phyloP scores from a whole-genome alignment of 2,888 invertebrate genomes.

The Aproaerema taeniolella region DNA sequence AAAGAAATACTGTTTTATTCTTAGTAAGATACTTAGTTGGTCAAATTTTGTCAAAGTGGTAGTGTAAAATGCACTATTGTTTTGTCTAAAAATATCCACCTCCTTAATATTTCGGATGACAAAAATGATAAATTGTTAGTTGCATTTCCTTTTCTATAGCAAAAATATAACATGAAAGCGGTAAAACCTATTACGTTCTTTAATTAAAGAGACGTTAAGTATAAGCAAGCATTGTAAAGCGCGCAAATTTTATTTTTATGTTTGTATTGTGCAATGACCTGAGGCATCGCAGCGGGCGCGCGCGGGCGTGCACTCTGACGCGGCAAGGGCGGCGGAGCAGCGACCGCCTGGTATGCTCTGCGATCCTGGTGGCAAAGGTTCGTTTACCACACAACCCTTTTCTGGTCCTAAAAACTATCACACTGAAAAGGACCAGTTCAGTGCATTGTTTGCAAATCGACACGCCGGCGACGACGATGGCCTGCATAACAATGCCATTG shows the following conservation, averaged over 20 bases:
- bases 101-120: too few species aligned
- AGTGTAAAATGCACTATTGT: too few species aligned
- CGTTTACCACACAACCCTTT: conserved; percentile 62
- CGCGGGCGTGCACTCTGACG: conserved; percentile 29
- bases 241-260: conserved; percentile 11
- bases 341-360: conserved; percentile 42
- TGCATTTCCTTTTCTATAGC: too few species aligned
- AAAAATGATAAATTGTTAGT: too few species aligned
- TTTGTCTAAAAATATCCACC: too few species aligned
- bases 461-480: conserved; percentile 16
- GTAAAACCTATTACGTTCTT: too few species aligned
- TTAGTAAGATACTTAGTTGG: too few species aligned
- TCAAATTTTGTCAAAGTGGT: too few species aligned
- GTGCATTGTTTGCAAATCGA: conserved; percentile 39
- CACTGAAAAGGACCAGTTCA: conserved; percentile 40
- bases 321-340: conserved; percentile 40
- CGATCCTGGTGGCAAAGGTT: conserved; percentile 61
- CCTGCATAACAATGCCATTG: conserved; percentile 21
- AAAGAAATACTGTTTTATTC: too few species aligned
- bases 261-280: conserved; percentile 39
- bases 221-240: too few species aligned
- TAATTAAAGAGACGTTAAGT: too few species aligned
- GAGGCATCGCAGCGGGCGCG: conserved; percentile 17
- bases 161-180: too few species aligned
- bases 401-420: conserved; percentile 51